These are phyloP conservation scores for Sarcophaga subvicina DNA, from an alignment of 2,888 invertebrate genomes.

Conservation along the genomic window DNA sequence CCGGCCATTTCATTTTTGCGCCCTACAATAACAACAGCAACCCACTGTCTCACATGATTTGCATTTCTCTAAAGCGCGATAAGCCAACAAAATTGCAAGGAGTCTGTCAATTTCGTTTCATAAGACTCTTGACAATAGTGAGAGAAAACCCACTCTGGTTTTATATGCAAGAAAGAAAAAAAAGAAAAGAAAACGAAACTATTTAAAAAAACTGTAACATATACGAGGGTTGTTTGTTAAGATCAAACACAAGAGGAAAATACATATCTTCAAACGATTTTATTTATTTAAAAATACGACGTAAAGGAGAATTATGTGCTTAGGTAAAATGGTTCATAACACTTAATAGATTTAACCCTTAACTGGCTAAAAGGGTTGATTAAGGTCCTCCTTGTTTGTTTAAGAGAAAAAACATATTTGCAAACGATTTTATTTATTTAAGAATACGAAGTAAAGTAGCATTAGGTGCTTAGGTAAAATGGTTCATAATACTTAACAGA, in stretches of 20 bases:
- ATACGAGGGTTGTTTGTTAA: background rate
- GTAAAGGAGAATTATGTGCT: no score
- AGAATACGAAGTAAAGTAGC: no score
- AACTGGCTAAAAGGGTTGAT: no score
- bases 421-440: no score
- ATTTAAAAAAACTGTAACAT: background rate
- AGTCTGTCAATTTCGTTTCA: background rate
- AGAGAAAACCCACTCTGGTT: background rate
- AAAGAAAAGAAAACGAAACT: background rate
- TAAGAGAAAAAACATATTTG: background rate
- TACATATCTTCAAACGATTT: no score
- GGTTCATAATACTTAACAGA: no score
- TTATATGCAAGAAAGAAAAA: background rate
- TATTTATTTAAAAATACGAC: no score
- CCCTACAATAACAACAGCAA: slow-evolving; percentile 5
- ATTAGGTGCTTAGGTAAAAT: no score
- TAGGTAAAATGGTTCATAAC: no score
- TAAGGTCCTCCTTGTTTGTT: background rate
- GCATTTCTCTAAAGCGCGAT: background rate
- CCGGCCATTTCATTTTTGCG: background rate
- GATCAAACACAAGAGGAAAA: background rate
- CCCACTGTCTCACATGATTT: background rate
- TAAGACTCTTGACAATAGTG: background rate
- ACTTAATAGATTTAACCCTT: no score
- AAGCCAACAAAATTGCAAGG: background rate